These are phyloP conservation scores for Bellardia pandia DNA, from an alignment of 2,888 invertebrate genomes.

Conservation along the genomic window DNA sequence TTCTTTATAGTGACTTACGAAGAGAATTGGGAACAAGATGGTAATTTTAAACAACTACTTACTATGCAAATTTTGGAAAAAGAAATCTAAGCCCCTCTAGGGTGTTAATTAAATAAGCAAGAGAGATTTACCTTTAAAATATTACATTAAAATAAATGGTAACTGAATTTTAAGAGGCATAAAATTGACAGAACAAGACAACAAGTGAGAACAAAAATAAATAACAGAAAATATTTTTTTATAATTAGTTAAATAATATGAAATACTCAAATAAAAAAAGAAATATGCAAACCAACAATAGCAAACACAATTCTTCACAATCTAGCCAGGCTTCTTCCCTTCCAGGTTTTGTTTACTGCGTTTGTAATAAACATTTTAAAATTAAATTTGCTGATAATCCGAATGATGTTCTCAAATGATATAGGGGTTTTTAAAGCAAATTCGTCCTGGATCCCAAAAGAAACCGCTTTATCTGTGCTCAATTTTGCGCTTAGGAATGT, in stretches of 20 bases:
- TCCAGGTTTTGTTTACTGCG: background rate
- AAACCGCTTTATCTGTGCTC: slow-evolving; percentile 22
- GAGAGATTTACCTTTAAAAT: background rate
- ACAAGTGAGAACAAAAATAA: no score
- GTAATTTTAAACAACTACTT: background rate
- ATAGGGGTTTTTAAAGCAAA: background rate
- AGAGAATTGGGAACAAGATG: slow-evolving; percentile 1
- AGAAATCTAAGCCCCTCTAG: background rate
- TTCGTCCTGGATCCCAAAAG: slow-evolving; percentile 41
- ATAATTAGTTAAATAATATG: no score
- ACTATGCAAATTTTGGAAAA: background rate
- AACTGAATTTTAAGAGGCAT: no score
- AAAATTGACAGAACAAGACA: no score
- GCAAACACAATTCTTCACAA: no score
- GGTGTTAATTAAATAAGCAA: background rate
- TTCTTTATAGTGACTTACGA: background rate
- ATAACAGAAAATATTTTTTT: no score
- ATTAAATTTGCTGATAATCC: background rate
- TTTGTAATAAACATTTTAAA: background rate
- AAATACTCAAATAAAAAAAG: no score
- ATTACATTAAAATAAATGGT: no score
- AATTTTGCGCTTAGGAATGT: slow-evolving; percentile 27
- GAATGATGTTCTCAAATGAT: background rate
- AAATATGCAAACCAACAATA: no score
- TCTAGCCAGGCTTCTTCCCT: no score